Percentiles rank a stretch among this genome's conserved stretches.
These are phyloP conservation scores for Hippocampus mohnikei DNA, from an alignment of 2,113 vertebrate species.

Conservation along the genomic window DNA sequence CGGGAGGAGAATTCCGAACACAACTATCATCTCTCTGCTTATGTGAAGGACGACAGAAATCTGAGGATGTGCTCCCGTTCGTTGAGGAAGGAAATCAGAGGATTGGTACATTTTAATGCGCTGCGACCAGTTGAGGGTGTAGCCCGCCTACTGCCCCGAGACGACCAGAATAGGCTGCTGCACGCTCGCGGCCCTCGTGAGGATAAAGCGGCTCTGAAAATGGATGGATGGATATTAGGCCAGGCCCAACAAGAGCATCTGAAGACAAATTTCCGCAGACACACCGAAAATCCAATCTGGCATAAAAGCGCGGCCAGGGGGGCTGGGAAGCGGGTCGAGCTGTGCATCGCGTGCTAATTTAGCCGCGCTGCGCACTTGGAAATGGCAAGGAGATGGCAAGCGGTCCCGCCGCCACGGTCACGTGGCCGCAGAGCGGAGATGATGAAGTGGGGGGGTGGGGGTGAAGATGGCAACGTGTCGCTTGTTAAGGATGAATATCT, in stretches of 20 bases:
- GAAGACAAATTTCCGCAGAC: conserved; percentile 11
- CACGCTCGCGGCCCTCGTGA: too few species aligned
- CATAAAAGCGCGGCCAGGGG: neutral
- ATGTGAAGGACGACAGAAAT: neutral
- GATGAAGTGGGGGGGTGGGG: neutral
- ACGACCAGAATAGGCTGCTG: too few species aligned
- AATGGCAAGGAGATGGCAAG: neutral
- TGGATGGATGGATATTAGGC: neutral
- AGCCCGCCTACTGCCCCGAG: too few species aligned
- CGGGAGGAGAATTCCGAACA: neutral
- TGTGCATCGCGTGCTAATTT: conserved; percentile 51
- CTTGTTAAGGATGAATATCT: neutral
- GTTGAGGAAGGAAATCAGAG: too few species aligned
- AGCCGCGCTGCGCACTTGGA: conserved; percentile 6
- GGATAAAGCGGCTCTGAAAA: too few species aligned
- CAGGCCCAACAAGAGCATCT: neutral
- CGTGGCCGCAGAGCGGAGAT: conserved; percentile 5
- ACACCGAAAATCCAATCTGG: neutral
- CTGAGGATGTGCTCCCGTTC: too few species aligned
- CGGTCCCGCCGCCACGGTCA: neutral
- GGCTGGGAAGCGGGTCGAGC: conserved; percentile 17
- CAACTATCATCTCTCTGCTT: neutral
- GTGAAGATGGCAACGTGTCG: neutral
- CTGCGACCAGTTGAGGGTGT: too few species aligned
- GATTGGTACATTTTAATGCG: too few species aligned